Conservation (phyloP, 2,888 invertebrate genomes). For the Pteria penguin region DNA sequence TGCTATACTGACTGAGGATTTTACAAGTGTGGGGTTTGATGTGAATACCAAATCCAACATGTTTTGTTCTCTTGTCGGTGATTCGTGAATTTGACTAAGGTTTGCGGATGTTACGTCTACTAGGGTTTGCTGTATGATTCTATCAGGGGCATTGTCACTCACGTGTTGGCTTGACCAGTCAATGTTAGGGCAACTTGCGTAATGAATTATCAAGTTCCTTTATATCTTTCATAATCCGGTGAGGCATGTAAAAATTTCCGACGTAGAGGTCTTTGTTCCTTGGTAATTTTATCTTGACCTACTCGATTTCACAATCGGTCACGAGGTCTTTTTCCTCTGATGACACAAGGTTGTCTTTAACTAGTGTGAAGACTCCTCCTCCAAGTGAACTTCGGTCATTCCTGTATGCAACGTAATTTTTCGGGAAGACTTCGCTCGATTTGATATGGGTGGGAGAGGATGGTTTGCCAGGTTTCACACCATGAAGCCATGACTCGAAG, state of each 20-base stretch:
- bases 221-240: constrained; percentile 1
- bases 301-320: background rate
- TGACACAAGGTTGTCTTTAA: background rate
- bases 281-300: background rate
- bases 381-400: background rate
- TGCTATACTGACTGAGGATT: background rate
- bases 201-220: too few species aligned
- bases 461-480: too few species aligned
- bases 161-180: background rate
- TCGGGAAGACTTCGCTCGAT: background rate
- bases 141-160: background rate
- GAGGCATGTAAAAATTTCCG: constrained; percentile 6
- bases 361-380: constrained; percentile 9
- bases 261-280: background rate
- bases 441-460: too few species aligned
- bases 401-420: background rate
- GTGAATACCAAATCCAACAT: background rate
- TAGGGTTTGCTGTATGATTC: too few species aligned
- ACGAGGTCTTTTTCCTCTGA: background rate
- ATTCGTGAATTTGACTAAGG: too few species aligned
- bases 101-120: too few species aligned
- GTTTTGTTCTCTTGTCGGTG: too few species aligned
- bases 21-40: background rate
- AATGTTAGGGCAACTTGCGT: background rate
- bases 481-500: too few species aligned